Conservation (phyloP, 2,888 invertebrate species). For the Marasmarcha lunaedactyla region DNA sequence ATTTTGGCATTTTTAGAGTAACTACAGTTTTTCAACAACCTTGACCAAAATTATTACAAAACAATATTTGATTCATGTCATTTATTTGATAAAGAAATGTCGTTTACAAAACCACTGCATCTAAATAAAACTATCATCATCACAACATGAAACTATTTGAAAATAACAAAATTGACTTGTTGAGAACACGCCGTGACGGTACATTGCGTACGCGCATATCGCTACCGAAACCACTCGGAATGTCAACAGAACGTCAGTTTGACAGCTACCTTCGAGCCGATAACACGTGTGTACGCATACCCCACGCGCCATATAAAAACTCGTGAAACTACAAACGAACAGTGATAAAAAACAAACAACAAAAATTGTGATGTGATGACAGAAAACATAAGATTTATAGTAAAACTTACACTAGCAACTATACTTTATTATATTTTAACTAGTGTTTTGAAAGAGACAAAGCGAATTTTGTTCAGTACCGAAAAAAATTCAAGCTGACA, state of each 20-base stretch:
- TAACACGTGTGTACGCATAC: constrained; percentile 26
- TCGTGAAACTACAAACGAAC: too few species aligned
- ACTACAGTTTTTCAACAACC: too few species aligned
- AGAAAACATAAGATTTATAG: constrained; percentile 41
- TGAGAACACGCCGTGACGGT: too few species aligned
- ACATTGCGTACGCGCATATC: constrained; percentile 11
- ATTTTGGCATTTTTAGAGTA: too few species aligned
- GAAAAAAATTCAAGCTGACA: constrained; percentile 9
- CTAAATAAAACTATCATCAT: too few species aligned
- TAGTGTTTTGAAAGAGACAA: constrained; percentile 45
- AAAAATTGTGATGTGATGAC: constrained; percentile 39
- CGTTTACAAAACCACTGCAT: too few species aligned
- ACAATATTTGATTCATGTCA: too few species aligned
- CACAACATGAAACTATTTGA: too few species aligned
- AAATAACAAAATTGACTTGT: too few species aligned
- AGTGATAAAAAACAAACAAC: not conserved
- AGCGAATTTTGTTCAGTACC: constrained; percentile 30
- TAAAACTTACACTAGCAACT: constrained; percentile 40
- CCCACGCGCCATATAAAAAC: too few species aligned
- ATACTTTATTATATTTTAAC: constrained; percentile 45
- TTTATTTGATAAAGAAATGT: too few species aligned
- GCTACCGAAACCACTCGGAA: constrained; percentile 32
- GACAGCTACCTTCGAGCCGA: constrained; percentile 24
- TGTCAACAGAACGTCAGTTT: constrained; percentile 28
- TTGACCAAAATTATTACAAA: too few species aligned